These are phyloP conservation scores for Thermophis baileyi DNA, from an alignment of 2,113 vertebrate species.

Conservation along the genomic window DNA sequence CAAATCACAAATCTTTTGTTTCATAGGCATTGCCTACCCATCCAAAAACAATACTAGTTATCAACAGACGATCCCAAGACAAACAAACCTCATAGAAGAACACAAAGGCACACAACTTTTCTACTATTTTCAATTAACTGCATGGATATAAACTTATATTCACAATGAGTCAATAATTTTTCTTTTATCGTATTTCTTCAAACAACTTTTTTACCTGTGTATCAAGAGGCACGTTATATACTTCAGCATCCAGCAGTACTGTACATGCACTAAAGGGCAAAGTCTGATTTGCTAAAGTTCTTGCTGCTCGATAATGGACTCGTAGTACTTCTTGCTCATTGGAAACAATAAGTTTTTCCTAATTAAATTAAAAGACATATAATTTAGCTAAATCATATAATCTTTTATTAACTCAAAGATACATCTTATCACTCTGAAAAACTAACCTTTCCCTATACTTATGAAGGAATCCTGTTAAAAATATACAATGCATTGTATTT, in stretches of 20 bases:
- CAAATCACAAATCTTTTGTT: background rate
- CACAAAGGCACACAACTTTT: background rate
- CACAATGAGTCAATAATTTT: background rate
- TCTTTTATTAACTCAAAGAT: background rate
- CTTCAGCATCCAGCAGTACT: conserved; percentile 92
- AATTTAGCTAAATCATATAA: background rate
- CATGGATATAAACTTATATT: background rate
- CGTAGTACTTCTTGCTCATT: conserved; percentile 97
- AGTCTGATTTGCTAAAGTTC: conserved; percentile 94
- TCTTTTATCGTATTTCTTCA: background rate
- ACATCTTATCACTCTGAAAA: background rate
- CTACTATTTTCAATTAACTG: background rate
- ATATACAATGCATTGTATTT: background rate
- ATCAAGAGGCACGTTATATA: conserved; percentile 95
- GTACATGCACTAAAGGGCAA: conserved; percentile 98
- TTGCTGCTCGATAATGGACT: conserved; percentile 94
- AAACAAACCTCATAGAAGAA: background rate
- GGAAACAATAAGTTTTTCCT: conserved; percentile 98
- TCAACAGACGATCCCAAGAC: background rate
- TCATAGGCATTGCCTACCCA: background rate
- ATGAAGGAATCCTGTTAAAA: background rate
- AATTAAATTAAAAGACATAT: conserved; percentile 18
- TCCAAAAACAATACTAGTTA: background rate
- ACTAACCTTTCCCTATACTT: background rate
- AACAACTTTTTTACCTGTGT: conserved; percentile 77